Percentiles rank a stretch among this genome's conserved stretches.
Evolutionary conservation across 2,113 vertebrate species (phyloP).

Genomic region (Xiphophorus hellerii): DNA sequence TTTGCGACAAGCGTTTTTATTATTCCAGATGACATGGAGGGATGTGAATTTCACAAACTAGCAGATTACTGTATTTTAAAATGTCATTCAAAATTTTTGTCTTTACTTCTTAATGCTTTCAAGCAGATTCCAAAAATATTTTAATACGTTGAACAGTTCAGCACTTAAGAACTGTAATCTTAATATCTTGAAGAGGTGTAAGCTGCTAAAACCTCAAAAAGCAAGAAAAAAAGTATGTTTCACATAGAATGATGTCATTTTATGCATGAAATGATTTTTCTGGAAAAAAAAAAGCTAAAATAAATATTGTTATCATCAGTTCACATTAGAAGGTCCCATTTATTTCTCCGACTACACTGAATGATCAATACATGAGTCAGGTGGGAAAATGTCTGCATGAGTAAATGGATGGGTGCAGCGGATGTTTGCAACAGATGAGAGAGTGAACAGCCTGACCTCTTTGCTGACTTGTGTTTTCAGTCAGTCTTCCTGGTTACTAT

Average conservation of each 20-base stretch:
- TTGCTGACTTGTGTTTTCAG: conserved; percentile 82
- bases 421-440: conserved; percentile 68
- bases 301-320: background rate
- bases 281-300: background rate
- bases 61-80: too few relatives aligned
- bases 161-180: too few relatives aligned
- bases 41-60: too few relatives aligned
- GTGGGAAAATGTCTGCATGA: conserved; percentile 51
- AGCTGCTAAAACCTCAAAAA: too few relatives aligned
- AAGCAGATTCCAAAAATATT: too few relatives aligned
- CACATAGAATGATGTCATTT: background rate
- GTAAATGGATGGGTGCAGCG: conserved; percentile 53
- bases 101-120: too few relatives aligned
- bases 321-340: too few relatives aligned
- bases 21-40: too few relatives aligned
- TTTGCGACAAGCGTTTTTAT: too few relatives aligned
- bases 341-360: background rate
- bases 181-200: too few relatives aligned
- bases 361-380: conserved; percentile 24
- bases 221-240: background rate
- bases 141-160: too few relatives aligned
- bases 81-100: too few relatives aligned
- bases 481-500: conserved; percentile 82
- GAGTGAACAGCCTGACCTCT: conserved; percentile 78
- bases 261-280: background rate